Evolutionary conservation across 1,140 invertebrate genomes (phyloP).

Genomic region (Cydia strobilella): DNA sequence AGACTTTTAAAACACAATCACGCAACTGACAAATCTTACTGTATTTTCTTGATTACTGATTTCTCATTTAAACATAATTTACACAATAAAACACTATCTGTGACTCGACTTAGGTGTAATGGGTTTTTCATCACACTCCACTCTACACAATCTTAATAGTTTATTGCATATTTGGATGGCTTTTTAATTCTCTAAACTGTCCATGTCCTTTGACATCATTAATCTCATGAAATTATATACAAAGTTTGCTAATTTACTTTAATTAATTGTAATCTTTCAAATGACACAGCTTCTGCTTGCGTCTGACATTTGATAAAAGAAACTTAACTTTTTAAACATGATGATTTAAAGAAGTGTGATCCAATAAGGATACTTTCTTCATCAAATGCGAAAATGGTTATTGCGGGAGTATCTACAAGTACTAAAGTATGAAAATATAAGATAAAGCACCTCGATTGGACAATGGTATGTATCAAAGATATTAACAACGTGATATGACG

Average conservation of each 20-base stretch:
- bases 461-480: constrained; percentile 80
- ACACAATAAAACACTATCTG: constrained; percentile 77
- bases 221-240: constrained; percentile 79
- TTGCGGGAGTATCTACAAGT: constrained; percentile 79
- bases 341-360: constrained; percentile 47
- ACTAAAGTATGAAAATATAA: constrained; percentile 81
- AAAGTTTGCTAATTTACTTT: constrained; percentile 78
- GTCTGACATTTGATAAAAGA: constrained; percentile 53
- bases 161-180: constrained; percentile 79
- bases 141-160: constrained; percentile 75
- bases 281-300: constrained; percentile 52
- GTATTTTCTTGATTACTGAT: constrained; percentile 77
- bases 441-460: constrained; percentile 80
- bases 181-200: constrained; percentile 74
- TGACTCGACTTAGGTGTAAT: constrained; percentile 75
- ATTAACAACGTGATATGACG: constrained; percentile 80
- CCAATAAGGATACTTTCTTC: constrained; percentile 53
- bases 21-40: constrained; percentile 78
- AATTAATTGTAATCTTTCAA: constrained; percentile 66
- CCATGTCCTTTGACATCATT: constrained; percentile 68
- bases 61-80: constrained; percentile 79
- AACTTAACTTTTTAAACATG: constrained; percentile 55
- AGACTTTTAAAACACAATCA: constrained; percentile 81
- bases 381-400: constrained; percentile 61
- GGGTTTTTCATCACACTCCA: constrained; percentile 70